A percentile compares a stretch with the other conserved stretches of the same genome.
Conservation (phyloP, 2,888 invertebrate species). For the Drosophila borborema region DNA sequence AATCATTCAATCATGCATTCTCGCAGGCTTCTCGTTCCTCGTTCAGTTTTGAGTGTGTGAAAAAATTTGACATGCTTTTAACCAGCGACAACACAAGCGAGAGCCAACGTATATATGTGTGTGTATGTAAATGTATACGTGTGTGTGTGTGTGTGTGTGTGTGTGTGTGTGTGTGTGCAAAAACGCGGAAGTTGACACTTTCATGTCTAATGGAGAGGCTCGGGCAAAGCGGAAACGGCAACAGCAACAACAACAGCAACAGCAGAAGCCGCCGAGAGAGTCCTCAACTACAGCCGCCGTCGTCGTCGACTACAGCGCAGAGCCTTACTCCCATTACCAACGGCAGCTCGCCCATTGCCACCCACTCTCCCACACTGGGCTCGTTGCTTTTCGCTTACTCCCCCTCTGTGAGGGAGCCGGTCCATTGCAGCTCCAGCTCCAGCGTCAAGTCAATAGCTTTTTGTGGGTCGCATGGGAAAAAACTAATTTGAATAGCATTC, state of each 20-base stretch:
- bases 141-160: slow-evolving; percentile 31
- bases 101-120: slow-evolving; percentile 2
- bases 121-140: slow-evolving; percentile 4
- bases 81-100: slow-evolving; percentile 56
- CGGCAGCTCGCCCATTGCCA: background rate
- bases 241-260: slow-evolving; percentile 33
- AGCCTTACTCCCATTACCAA: background rate
- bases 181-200: slow-evolving; percentile 66
- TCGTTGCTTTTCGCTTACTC: background rate
- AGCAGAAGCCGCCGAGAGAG: slow-evolving; percentile 28
- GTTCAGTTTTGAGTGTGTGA: slow-evolving; percentile 56
- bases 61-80: slow-evolving; percentile 79
- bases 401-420: background rate
- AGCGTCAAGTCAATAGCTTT: slow-evolving; percentile 25
- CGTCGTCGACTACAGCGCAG: slow-evolving; percentile 11
- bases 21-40: slow-evolving; percentile 53
- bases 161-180: slow-evolving; percentile 38
- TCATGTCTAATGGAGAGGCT: slow-evolving; percentile 64
- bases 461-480: slow-evolving; percentile 28
- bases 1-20: slow-evolving; percentile 78
- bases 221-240: slow-evolving; percentile 55
- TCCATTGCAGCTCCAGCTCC: background rate
- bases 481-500: slow-evolving; percentile 39
- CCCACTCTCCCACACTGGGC: background rate
- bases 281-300: slow-evolving; percentile 24